Base-by-base conservation (phyloP, 2,113 vertebrate species). In the Hemibagrus wyckioides region DNA sequence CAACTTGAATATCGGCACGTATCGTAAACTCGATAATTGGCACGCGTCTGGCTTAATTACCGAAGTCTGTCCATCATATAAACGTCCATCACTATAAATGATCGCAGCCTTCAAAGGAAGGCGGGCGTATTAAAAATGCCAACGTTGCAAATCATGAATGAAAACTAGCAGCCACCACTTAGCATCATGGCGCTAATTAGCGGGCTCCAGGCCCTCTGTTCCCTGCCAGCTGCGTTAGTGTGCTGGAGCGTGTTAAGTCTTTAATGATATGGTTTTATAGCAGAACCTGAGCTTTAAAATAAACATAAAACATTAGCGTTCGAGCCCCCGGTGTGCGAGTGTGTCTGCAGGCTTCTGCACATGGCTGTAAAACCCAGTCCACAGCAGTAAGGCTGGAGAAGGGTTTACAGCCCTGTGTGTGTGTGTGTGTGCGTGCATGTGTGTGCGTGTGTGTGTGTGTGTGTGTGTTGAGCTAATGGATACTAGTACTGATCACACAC, bases 331-430 rank as follows among this genome's bases (percentile, higher is more conserved):
- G 36, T 9, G 89, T 14, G 80, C 14, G 17, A 85, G 11, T 25
- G 67, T 56, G 89, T 85, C 89, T 83, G 89, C 67, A 77, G 84
- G 82, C 77, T 85, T 85, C 48, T 85, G 56, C 77, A 83, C 39
- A 71, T 28, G 48, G 80, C 79, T 57, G 63, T 88, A 80, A 86
- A 89, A 87, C 21, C 57, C 41, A 50, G 56, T 59, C 82, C 84
- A 86, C 80, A 48, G 19, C 2, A 71, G 52, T 3, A 33, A 87
- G 59, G 86, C 44, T 50, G 86, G 28, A 82, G 83, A 67, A 41
- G 77, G 71, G 63, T 85, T 89, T 89, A 85, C 89, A 85, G 69
- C 83, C 23, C 23, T 63, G 50, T 85, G 80, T 25, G n/a, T 56
- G 61, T 50, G 79, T 30, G 59, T 56, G 48, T 84, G 50, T 85